Evolutionary conservation across 2,797 vertebrate species (phyloP).

Genomic region (Gymnocypris eckloni): DNA sequence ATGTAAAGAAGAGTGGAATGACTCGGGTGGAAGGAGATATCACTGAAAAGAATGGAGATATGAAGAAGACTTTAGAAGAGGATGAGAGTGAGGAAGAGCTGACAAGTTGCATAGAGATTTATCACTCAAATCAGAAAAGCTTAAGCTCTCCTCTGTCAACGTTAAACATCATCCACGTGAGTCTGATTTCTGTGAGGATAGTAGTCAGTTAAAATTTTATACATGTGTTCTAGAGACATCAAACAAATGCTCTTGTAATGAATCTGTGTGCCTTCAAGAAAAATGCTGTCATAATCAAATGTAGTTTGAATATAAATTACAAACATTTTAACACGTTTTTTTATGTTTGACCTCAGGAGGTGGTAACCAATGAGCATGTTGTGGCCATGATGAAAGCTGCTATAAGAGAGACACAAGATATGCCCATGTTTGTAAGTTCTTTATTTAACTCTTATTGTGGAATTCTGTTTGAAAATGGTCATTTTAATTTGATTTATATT

Average conservation of each 20-base stretch:
- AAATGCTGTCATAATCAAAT: not conserved
- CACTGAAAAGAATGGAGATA: slow-evolving; percentile 2
- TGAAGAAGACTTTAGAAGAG: not conserved
- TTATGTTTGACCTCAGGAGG: slow-evolving; percentile 79
- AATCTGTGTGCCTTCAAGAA: not conserved
- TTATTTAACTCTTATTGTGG: slow-evolving; percentile 10
- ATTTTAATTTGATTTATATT: not conserved
- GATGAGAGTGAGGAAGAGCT: slow-evolving; percentile 64
- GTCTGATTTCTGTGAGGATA: slow-evolving; percentile 56
- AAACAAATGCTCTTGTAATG: not conserved
- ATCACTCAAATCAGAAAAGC: slow-evolving; percentile 88
- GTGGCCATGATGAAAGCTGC: slow-evolving; percentile 98
- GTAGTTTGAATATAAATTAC: not conserved
- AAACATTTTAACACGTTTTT: not conserved
- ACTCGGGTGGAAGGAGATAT: slow-evolving; percentile 60
- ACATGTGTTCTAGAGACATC: not conserved
- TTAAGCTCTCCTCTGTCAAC: slow-evolving; percentile 90
- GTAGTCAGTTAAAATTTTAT: not conserved
- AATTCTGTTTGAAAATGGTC: not conserved
- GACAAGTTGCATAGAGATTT: slow-evolving; percentile 87
- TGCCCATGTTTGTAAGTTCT: slow-evolving; percentile 91
- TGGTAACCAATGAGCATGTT: slow-evolving; percentile 94
- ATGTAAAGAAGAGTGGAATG: slow-evolving; percentile 63
- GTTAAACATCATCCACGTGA: slow-evolving; percentile 94
- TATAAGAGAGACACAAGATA: slow-evolving; percentile 89